Evolutionary conservation across 1,140 invertebrate genomes (phyloP).

Genomic region (Nasonia longicornis): DNA sequence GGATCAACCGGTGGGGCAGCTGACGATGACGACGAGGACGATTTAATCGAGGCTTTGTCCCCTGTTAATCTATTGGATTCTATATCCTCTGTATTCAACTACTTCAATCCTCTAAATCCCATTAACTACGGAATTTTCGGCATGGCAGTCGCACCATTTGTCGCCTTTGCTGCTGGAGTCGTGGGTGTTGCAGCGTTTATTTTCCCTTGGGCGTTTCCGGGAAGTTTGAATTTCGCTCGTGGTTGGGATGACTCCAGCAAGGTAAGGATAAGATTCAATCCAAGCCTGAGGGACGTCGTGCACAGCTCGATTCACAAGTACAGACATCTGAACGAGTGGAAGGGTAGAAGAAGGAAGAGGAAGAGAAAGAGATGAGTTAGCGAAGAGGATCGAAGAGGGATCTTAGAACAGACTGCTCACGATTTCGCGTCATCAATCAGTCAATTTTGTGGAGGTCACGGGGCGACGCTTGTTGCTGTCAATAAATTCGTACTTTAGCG

Average conservation of each 20-base stretch:
- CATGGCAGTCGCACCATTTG: slow-evolving; percentile 63
- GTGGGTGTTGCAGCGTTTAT: slow-evolving; percentile 61
- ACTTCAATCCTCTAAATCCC: slow-evolving; percentile 63
- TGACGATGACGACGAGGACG: slow-evolving; percentile 59
- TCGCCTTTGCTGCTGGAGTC: slow-evolving; percentile 63
- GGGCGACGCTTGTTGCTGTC: not conserved
- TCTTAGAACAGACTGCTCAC: not conserved
- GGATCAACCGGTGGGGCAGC: slow-evolving; percentile 9
- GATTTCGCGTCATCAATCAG: not conserved
- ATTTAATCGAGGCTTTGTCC: slow-evolving; percentile 52
- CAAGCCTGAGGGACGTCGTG: slow-evolving; percentile 57
- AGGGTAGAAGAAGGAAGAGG: slow-evolving; percentile 61
- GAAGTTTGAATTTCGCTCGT: slow-evolving; percentile 57
- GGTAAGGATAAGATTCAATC: slow-evolving; percentile 44
- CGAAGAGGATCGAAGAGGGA: not conserved
- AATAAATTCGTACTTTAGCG: not conserved
- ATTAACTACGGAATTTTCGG: slow-evolving; percentile 65
- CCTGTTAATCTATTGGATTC: slow-evolving; percentile 57
- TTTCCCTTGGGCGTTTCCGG: slow-evolving; percentile 64
- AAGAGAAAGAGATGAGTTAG: slow-evolving; percentile 50
- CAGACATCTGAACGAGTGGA: slow-evolving; percentile 58
- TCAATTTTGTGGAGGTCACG: not conserved
- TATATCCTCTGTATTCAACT: slow-evolving; percentile 58
- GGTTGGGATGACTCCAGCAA: slow-evolving; percentile 43
- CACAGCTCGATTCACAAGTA: slow-evolving; percentile 58